Evolutionary conservation across 2,113 vertebrate genomes (phyloP), one percentile per base, ranked within the genome.

Genomic region (Grus americana): DNA sequence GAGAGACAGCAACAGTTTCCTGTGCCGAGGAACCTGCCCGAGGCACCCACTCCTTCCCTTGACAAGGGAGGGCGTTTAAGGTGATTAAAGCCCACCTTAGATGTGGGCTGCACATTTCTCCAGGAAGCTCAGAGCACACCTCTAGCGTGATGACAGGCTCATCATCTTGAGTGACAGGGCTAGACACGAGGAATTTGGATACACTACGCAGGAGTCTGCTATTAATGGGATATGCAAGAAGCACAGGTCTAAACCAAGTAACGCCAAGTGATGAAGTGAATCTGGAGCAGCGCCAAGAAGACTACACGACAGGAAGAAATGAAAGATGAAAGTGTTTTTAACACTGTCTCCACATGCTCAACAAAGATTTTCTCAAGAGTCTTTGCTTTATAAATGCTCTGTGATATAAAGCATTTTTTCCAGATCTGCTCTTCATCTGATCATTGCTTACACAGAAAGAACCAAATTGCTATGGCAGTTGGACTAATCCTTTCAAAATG

Each of bases 271-370:
- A 79, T 93, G 70, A 96, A 91, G 86, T 85, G 66, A 87, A 89
- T 70, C 68, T 92, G 94, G 86, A 93, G 27, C 0, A 1, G 29
- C 0, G 10, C 86, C 76, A 84, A 46, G 19, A 89, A 75, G 54
- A 67, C 65, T 86, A 84, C 34, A 75, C 78, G 86, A 92, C 40
- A 81, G 90, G 92, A 94, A 95, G 83, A 94, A 93, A 94, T 57
- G 87, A 78, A 88, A 93, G 61, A 96, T 93, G 46, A 86, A 95
- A 92, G 79, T 72, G 61, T 79, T 92, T 88, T 92, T 89, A 93
- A 84, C 32, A 42, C 68, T 68, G 59, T 65, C 55, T 93, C 76
- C 89, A 84, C 70, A 90, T 76, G 79, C 61, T 89, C 80, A 86
- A 72, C 61, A 90, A 79, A 36, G 54, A 91, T 91, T 95, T 95